phyloP scores from a whole-genome alignment of 2,888 invertebrate genomes.

The Drosophila greeni region DNA sequence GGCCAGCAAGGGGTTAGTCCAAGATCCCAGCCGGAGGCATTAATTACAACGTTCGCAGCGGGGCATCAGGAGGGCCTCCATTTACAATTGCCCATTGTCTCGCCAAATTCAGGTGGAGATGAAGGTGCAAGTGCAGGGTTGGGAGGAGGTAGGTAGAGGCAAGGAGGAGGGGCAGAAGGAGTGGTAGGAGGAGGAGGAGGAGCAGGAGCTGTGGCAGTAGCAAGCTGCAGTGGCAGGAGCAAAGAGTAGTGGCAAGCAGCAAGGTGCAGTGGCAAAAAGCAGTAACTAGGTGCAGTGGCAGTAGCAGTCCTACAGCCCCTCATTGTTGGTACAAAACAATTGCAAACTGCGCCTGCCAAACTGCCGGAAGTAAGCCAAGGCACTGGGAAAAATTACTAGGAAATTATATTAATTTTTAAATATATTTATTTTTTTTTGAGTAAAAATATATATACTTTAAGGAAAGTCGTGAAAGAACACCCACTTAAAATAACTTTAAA shows the following conservation, averaged over 20 bases:
- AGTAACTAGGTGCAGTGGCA: too few species aligned
- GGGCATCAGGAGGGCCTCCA: slow-evolving; percentile 18
- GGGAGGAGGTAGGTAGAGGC: slow-evolving; percentile 2
- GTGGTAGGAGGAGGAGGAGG: neutral
- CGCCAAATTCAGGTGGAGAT: slow-evolving; percentile 5
- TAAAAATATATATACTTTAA: neutral
- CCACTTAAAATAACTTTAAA: neutral
- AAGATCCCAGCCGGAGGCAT: slow-evolving; percentile 45
- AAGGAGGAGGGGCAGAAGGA: neutral
- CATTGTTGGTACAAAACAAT: slow-evolving; percentile 61
- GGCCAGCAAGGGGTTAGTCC: slow-evolving; percentile 14
- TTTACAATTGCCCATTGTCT: slow-evolving; percentile 68
- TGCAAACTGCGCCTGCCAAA: slow-evolving; percentile 54
- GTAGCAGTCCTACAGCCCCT: slow-evolving; percentile 4
- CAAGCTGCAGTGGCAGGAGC: too few species aligned
- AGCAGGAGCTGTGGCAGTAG: neutral
- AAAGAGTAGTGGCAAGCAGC: too few species aligned
- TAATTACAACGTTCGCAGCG: slow-evolving; percentile 60
- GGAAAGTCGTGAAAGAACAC: neutral
- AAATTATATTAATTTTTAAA: neutral
- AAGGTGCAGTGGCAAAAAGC: too few species aligned
- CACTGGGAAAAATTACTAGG: neutral
- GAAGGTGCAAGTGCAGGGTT: slow-evolving; percentile 43
- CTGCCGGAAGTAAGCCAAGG: slow-evolving; percentile 61
- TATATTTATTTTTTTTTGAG: neutral